These are phyloP conservation scores for Sus cebifrons DNA, from an alignment of 2,797 vertebrate genomes.

Conservation along the genomic window DNA sequence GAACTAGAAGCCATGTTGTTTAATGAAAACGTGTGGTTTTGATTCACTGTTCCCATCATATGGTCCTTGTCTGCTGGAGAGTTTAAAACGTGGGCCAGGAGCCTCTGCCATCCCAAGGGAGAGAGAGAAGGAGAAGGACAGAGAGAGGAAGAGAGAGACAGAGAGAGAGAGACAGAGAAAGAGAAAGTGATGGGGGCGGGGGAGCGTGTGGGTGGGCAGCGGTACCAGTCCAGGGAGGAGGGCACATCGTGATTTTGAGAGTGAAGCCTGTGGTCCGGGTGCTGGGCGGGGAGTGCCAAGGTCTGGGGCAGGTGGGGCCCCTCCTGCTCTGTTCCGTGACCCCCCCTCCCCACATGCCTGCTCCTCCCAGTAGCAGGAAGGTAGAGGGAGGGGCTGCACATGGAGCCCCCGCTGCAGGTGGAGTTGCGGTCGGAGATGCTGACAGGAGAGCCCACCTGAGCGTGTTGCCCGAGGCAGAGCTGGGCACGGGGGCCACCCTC, in stretches of 20 bases:
- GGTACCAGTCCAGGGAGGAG: fast-evolving
- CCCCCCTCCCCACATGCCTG: fast-evolving
- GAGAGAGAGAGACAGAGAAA: fast-evolving
- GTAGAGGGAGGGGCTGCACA: neutral
- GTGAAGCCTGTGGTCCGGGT: no score
- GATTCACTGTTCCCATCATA: constrained; percentile 16
- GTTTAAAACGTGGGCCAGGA: constrained; percentile 57
- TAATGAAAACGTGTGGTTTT: constrained; percentile 52
- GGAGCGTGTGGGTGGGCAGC: fast-evolving
- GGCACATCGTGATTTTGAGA: neutral
- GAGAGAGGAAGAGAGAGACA: neutral
- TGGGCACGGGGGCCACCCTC: no score
- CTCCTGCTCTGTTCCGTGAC: neutral
- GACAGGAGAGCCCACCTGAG: fast-evolving
- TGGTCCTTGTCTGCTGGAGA: constrained; percentile 73
- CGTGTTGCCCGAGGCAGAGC: neutral
- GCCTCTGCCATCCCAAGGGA: neutral
- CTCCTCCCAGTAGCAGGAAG: fast-evolving
- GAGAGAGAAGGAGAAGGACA: fast-evolving
- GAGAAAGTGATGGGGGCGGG: neutral
- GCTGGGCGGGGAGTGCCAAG: neutral
- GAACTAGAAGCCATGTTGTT: constrained; percentile 69
- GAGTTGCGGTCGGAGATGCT: neutral
- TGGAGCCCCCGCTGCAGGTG: fast-evolving
- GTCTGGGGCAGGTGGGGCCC: neutral